Base-by-base conservation (phyloP, 2,888 invertebrate genomes). In the Halocaridina rubra region DNA sequence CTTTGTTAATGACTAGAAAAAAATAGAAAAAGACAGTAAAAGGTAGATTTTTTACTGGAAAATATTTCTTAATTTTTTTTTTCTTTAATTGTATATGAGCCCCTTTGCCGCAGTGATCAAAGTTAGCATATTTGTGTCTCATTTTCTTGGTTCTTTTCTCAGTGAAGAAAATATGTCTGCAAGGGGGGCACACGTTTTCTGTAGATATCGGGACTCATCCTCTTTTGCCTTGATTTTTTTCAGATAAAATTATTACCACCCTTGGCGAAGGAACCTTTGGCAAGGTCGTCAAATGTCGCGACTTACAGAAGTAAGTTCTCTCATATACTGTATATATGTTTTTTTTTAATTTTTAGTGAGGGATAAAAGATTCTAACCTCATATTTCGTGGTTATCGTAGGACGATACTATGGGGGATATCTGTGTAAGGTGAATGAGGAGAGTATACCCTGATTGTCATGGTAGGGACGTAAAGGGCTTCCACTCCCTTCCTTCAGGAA, bases 181-280 rank as follows among this genome's bases (percentile, higher is more conserved):
- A 69, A 57, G 78, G 82, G 64, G 69, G 82, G 77, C 77, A 39
- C 64, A 46, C n/a, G n/a, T 10, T 29, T 8, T 33, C 29, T 33
- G 8, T 10, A n/a, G 59, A 53, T 19, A 27, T 29, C 74, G 33
- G 46, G 39, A 33, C 77, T 69, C 32, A 22, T n/a, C 61, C 78
- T 39, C 19, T 10, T 2, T 13, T 71, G 59, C 82, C 76, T 82
- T 82, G 69, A 39, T 82, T 77, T 82, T 77, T 78, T 76, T 16
- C 87, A 87, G 87, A 87, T 91, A 92, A 92, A 89, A 92, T 93
- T 84, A 89, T 91, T 39, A 89, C 90, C 53, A 93, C 93, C 10
- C 91, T 93, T 33, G 93, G 93, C 27, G 93, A 93, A 90, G 93
- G 93, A 64, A 93, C 93, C 13, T 93, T 93, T 90, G 93, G 93